Base-by-base conservation (phyloP, 2,888 invertebrate genomes). In the Drosophila quinaria region DNA sequence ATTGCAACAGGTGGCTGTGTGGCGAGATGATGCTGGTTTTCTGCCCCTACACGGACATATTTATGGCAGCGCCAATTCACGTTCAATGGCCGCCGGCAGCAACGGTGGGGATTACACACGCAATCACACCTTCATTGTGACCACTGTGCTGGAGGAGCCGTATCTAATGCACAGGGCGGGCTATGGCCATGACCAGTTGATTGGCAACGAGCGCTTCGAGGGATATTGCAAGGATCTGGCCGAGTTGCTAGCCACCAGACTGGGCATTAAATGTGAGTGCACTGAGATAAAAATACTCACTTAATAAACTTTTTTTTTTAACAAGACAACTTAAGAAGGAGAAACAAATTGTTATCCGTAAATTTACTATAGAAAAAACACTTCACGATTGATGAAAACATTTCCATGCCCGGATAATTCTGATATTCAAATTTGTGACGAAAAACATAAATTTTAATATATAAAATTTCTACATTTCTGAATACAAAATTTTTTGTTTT, bases 141-240 rank as follows among this genome's bases (percentile, higher is more conserved):
- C 97, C 19, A 96, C 97, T 10, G 95, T 97, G 73, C 93, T 97
- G 90, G 97, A 97, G 92, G 97, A 97, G 86, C 98, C 98, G 0
- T 98, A 97, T 90, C 95, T 98, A 88, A 97, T 97, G 96, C 92
- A 95, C 81, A 95, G 95, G 65, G 94, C 49, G 0, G 95, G 95
- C 73, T 94, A 94, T 8, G 95, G 95, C 29, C 29, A 29, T 13
- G 95, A 95, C 84, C 60, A 78, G 31, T 93, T 86, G 65, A 64
- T 74, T 46, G 97, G 96, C 61, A 97, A 97, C 88, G 96, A 97
- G 73, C 94, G 95, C 49, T 97, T 95, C 90, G 96, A 97, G 90
- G 98, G 99, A 50, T 98, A 97, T 91, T 98, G 97, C 93, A 97
- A 98, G 91, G 98, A 98, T 91, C 93, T 98, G 56, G 96, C 97